phyloP scores from a whole-genome alignment of 2,888 invertebrate species.

The Tuta absoluta region DNA sequence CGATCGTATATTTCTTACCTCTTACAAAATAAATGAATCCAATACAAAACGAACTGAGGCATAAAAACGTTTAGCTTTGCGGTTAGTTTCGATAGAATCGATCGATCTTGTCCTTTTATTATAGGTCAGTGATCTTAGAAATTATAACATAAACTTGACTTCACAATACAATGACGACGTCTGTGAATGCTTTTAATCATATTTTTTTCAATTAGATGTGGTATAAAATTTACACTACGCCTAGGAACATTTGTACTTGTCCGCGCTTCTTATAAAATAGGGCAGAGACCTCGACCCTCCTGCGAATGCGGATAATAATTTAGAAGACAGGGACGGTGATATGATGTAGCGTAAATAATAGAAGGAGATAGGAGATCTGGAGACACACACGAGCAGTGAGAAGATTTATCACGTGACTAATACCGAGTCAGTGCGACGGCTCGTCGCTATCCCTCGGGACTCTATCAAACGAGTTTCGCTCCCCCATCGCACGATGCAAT shows the following conservation, averaged over 20 bases:
- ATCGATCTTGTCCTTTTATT: conserved; percentile 25
- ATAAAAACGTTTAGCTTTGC: conserved; percentile 26
- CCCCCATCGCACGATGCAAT: conserved; percentile 78
- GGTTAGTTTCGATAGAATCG: conserved; percentile 23
- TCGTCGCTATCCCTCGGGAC: conserved; percentile 71
- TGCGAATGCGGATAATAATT: conserved; percentile 63
- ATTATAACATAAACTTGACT: conserved; percentile 7
- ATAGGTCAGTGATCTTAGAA: conserved; percentile 18
- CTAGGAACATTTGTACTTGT: conserved; percentile 52
- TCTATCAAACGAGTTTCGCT: conserved; percentile 80
- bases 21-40: conserved; percentile 25
- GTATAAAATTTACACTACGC: conserved; percentile 45
- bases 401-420: conserved; percentile 81
- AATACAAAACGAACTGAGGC: conserved; percentile 20
- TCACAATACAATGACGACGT: background rate
- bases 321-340: conserved; percentile 60
- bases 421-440: conserved; percentile 73
- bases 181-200: conserved; percentile 17
- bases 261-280: conserved; percentile 59
- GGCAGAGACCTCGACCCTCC: conserved; percentile 61
- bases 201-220: conserved; percentile 35
- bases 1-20: conserved; percentile 19
- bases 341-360: conserved; percentile 56
- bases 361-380: conserved; percentile 67
- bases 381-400: conserved; percentile 55